Percentiles rank a stretch among this genome's conserved stretches.
Conservation (phyloP, 2,113 vertebrate species). For the Dunckerocampus dactyliophorus region DNA sequence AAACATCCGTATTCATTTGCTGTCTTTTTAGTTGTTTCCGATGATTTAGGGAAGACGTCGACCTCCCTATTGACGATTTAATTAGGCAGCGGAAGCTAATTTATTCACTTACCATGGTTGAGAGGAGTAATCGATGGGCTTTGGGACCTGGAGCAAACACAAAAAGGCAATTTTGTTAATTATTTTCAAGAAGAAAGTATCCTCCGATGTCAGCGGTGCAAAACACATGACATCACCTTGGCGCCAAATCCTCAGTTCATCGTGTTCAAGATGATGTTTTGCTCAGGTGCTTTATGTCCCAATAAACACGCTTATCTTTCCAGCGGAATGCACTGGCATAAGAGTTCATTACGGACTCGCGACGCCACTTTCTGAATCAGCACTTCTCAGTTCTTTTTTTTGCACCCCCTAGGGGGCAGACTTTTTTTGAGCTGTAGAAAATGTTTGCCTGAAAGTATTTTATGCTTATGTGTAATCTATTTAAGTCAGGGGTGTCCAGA, state of each 20-base stretch:
- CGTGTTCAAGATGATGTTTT: conserved; percentile 10
- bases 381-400: not conserved
- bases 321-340: conserved; percentile 24
- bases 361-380: too few relatives aligned
- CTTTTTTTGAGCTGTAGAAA: too few relatives aligned
- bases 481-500: too few relatives aligned
- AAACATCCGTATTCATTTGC: not conserved
- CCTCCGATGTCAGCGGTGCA: not conserved
- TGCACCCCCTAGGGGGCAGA: too few relatives aligned
- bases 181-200: conserved; percentile 10
- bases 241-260: not conserved
- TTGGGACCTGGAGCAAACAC: conserved; percentile 80
- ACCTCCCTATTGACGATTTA: not conserved
- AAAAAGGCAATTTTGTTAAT: conserved; percentile 26
- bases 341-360: conserved; percentile 25
- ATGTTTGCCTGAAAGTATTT: too few relatives aligned
- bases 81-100: conserved; percentile 1
- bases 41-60: conserved; percentile 5
- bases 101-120: conserved; percentile 83
- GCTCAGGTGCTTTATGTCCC: conserved; percentile 18
- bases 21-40: not conserved
- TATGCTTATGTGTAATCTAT: too few relatives aligned
- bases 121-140: conserved; percentile 90
- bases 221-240: not conserved
- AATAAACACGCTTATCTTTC: conserved; percentile 60